Evolutionary conservation across 2,888 invertebrate species (phyloP).

Genomic region (Spodoptera picta): DNA sequence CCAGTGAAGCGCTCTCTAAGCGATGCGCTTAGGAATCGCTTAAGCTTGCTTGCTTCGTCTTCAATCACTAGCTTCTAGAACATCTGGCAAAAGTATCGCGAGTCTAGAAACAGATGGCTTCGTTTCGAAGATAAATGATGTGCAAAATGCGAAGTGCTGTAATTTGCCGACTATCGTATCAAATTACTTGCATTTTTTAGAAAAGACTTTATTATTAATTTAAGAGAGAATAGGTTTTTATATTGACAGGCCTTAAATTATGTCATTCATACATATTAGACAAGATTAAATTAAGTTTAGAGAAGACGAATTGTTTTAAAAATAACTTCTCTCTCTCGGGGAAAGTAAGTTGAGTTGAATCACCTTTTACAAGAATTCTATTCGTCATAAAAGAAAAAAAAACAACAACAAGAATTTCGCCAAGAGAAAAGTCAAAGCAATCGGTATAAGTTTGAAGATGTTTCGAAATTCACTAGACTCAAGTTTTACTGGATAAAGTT

Average conservation of each 20-base stretch:
- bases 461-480: conserved; percentile 29
- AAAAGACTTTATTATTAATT: conserved; percentile 1
- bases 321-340: no score
- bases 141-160: conserved; percentile 16
- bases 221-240: neutral
- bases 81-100: conserved; percentile 19
- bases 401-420: neutral
- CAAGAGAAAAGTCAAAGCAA: conserved; percentile 15
- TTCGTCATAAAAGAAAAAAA: conserved; percentile 11
- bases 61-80: conserved; percentile 20
- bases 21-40: conserved; percentile 28
- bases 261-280: no score
- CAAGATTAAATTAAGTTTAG: no score
- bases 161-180: conserved; percentile 33
- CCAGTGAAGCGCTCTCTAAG: neutral
- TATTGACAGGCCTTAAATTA: conserved; percentile 1
- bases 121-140: conserved; percentile 35
- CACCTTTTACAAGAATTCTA: conserved; percentile 21
- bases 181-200: conserved; percentile 20
- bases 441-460: conserved; percentile 11
- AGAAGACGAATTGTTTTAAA: neutral
- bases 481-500: conserved; percentile 19
- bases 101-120: conserved; percentile 28
- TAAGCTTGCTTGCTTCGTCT: conserved; percentile 16
- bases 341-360: neutral